Evolutionary conservation across 2,113 vertebrate genomes (phyloP).

Genomic region (Erythrolamprus reginae): DNA sequence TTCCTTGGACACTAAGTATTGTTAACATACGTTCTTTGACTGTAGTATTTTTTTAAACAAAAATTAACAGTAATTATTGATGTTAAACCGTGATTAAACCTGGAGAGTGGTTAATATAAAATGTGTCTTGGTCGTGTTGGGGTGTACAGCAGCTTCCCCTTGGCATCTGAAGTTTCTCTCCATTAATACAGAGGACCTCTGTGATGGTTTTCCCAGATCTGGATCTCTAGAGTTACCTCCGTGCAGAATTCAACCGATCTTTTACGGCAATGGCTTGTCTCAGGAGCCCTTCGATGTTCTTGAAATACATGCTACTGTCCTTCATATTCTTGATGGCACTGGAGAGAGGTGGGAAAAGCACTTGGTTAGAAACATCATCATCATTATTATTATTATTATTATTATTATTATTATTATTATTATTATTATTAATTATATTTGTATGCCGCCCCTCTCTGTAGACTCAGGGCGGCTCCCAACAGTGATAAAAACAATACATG

Average conservation of each 20-base stretch:
- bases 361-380: too few species aligned
- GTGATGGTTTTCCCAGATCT: background rate
- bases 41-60: background rate
- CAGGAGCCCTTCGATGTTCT: slow-evolving; percentile 86
- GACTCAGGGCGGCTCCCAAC: too few species aligned
- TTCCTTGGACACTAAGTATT: background rate
- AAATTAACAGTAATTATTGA: background rate
- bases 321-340: slow-evolving; percentile 93
- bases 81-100: background rate
- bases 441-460: too few species aligned
- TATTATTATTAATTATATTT: too few species aligned
- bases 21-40: background rate
- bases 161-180: background rate
- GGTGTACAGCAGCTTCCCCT: background rate
- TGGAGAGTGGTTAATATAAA: rapidly evolving
- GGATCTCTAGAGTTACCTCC: slow-evolving; percentile 72
- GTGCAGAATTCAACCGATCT: slow-evolving; percentile 78
- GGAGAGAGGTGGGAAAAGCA: background rate
- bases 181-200: background rate
- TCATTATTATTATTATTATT: too few species aligned
- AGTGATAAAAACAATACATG: too few species aligned
- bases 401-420: too few species aligned
- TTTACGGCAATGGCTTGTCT: slow-evolving; percentile 79
- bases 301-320: slow-evolving; percentile 89
- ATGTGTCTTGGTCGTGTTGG: background rate